These are phyloP conservation scores for Poecilia latipinna DNA, from an alignment of 2,113 vertebrate species.

Conservation along the genomic window DNA sequence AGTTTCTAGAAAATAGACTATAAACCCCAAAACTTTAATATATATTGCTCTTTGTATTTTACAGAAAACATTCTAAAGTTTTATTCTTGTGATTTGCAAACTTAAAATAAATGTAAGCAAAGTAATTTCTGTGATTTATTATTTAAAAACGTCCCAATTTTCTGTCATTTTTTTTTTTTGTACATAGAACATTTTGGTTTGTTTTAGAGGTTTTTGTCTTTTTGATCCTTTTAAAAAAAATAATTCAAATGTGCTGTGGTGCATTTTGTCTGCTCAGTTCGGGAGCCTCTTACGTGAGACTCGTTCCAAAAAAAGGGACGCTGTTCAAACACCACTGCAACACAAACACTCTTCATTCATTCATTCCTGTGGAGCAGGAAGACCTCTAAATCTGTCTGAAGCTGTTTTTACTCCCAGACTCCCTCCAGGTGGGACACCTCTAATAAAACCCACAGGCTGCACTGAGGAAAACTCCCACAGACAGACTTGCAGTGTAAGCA, in stretches of 20 bases:
- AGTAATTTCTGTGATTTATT: slow-evolving; percentile 2
- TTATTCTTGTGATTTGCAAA: not conserved
- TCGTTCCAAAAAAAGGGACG: slow-evolving; percentile 55
- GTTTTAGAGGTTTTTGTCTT: not conserved
- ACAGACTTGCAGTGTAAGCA: slow-evolving; percentile 59
- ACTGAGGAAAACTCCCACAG: slow-evolving; percentile 68
- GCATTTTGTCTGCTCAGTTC: slow-evolving; percentile 56
- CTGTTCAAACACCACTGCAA: slow-evolving; percentile 61
- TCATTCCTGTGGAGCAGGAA: slow-evolving; percentile 72
- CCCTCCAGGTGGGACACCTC: slow-evolving; percentile 72
- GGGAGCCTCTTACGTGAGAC: slow-evolving; percentile 52
- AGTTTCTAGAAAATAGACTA: no score
- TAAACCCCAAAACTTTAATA: not conserved
- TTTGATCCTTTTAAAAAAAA: slow-evolving; percentile 17
- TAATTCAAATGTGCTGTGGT: slow-evolving; percentile 44
- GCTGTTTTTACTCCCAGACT: slow-evolving; percentile 65
- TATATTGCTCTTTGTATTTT: not conserved
- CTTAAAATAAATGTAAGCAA: not conserved
- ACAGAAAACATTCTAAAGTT: not conserved
- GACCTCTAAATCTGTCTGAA: slow-evolving; percentile 74
- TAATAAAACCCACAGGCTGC: slow-evolving; percentile 74
- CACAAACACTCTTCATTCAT: slow-evolving; percentile 57
- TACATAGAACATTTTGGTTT: not conserved
- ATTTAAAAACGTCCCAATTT: not conserved
- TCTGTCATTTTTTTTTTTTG: not conserved